Base-by-base conservation (phyloP, 2,888 invertebrate genomes). In the Ophioninae sp. region DNA sequence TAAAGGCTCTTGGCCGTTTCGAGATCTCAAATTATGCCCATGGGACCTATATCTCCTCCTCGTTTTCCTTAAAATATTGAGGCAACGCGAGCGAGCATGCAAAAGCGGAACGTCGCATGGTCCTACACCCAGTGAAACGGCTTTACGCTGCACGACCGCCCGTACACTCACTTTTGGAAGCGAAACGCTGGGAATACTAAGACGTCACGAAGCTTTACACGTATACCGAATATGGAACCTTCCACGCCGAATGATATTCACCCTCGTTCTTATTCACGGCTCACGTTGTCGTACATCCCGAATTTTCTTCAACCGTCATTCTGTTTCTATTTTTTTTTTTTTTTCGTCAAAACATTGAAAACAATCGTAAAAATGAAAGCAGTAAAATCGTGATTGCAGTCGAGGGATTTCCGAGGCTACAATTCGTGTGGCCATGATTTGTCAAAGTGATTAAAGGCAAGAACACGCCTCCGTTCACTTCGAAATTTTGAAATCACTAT, bases 21-120 rank as follows among this genome's bases (percentile, higher is more conserved):
- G 78, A 84, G 84, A 85, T 80, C 75, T 84, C 83, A 84, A 86
- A 89, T 86, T 87, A 86, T 86, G 85, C 88, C 86, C 88, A 74
- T 44, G 88, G 85, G 89, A 87, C 85, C 70, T 83, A 84, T 85
- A 85, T 79, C 64, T 81, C 74, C 41, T 79, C 84, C 79, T 84
- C 86, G 86, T 88, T 88, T 87, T 86, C 80, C 86, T 86, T 88
- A 86, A 88, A 88, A 87, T 89, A 89, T 89, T 88, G 87, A 89
- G 86, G 87, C 86, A 86, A 84, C 84, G 84, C 81, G 81, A 76
- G 79, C 57, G 81, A 61, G 86, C 87, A 87, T 86, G 85, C 83
- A 81, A 79, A 84, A 70, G 75, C 75, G 80, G 67, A 56, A 23
- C 8, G 17, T 13, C 39, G 39, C 70, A 57, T 57, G 39, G 21